A percentile compares a stretch with the other conserved stretches of the same genome.
phyloP scores from a whole-genome alignment of 2,797 vertebrate genomes.

The Basileuterus tristriatus region DNA sequence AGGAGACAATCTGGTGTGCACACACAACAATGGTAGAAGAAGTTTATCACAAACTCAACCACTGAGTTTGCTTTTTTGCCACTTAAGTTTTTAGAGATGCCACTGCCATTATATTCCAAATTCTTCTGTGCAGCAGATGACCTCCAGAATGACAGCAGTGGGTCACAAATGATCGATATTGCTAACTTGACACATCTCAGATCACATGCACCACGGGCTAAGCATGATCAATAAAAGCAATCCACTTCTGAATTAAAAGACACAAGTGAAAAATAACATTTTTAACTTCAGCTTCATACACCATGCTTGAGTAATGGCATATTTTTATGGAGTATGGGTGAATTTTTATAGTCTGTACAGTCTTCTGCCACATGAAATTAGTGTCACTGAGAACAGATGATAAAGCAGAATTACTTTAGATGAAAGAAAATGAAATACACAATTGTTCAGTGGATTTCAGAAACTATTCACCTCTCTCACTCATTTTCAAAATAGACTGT shows the following conservation, averaged over 20 bases:
- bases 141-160: not conserved
- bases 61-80: not conserved
- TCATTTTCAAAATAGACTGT: not conserved
- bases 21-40: accelerated
- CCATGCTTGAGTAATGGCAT: not conserved
- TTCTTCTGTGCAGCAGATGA: not conserved
- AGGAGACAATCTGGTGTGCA: not conserved
- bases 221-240: not conserved
- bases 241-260: not conserved
- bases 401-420: not conserved
- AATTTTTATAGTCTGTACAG: not conserved
- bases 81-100: not conserved
- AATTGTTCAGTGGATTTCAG: not conserved
- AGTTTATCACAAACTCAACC: accelerated
- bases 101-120: not conserved
- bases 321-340: not conserved
- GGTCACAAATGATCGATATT: not conserved
- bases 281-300: not conserved
- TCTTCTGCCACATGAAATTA: not conserved
- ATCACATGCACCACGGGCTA: accelerated
- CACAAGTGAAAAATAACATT: not conserved
- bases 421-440: not conserved
- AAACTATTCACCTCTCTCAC: not conserved
- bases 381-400: not conserved
- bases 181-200: not conserved